Conservation (phyloP, 1,140 invertebrate species). For the Camponotus vicinus region DNA sequence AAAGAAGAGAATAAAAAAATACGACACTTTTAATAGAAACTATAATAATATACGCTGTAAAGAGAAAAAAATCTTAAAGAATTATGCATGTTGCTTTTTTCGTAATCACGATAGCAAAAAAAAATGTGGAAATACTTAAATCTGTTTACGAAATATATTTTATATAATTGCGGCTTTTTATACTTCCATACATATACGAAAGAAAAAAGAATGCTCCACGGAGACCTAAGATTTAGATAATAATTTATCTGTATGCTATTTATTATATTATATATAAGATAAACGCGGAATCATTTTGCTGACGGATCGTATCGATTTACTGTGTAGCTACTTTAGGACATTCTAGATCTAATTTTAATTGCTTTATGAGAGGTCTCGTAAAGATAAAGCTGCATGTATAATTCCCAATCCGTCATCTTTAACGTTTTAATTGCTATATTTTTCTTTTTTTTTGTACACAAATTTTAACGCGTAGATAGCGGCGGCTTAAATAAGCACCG, state of each 20-base stretch:
- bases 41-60: conserved; percentile 65
- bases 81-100: conserved; percentile 68
- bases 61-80: conserved; percentile 62
- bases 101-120: conserved; percentile 46
- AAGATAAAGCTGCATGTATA: conserved; percentile 52
- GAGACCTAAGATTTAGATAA: conserved; percentile 57
- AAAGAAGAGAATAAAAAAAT: conserved; percentile 19
- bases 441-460: conserved; percentile 37
- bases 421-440: conserved; percentile 55
- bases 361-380: conserved; percentile 24
- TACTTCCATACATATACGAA: conserved; percentile 57
- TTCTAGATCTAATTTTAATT: conserved; percentile 44
- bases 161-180: conserved; percentile 68
- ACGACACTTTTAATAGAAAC: conserved; percentile 67
- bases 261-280: conserved; percentile 35
- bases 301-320: conserved; percentile 44
- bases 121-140: conserved; percentile 29
- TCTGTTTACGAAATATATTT: conserved; percentile 45
- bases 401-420: conserved; percentile 50
- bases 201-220: conserved; percentile 11
- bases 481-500: conserved; percentile 23
- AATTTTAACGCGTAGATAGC: conserved; percentile 58
- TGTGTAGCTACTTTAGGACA: conserved; percentile 39
- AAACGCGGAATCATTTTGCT: conserved; percentile 12
- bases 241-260: conserved; percentile 52